Percentiles rank a stretch among this genome's conserved stretches.
These are phyloP conservation scores for Huso huso DNA, from an alignment of 2,797 vertebrate genomes.

Conservation along the genomic window DNA sequence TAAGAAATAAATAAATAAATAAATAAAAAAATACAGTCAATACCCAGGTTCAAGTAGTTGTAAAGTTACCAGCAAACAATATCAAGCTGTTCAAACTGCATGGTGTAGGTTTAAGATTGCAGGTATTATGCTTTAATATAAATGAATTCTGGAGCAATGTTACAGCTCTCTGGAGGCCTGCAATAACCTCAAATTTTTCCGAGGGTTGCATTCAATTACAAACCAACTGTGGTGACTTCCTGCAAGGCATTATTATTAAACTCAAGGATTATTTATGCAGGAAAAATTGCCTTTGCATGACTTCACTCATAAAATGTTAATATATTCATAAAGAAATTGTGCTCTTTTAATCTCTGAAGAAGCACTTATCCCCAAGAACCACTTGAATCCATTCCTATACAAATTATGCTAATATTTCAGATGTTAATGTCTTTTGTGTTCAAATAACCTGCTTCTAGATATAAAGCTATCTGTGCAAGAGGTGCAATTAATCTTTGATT, in stretches of 20 bases:
- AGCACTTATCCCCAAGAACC: slow-evolving; percentile 85
- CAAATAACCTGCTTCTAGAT: slow-evolving; percentile 61
- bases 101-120: too few relatives aligned
- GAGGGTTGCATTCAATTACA: slow-evolving; percentile 59
- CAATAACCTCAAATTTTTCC: slow-evolving; percentile 28
- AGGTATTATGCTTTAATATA: too few relatives aligned
- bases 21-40: too few relatives aligned
- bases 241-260: slow-evolving; percentile 69
- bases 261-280: slow-evolving; percentile 75
- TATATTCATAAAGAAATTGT: slow-evolving; percentile 94
- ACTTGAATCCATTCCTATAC: slow-evolving; percentile 64
- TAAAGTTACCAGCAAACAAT: too few relatives aligned
- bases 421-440: slow-evolving; percentile 64
- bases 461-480: slow-evolving; percentile 53
- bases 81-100: too few relatives aligned
- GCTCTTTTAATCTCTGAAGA: slow-evolving; percentile 91
- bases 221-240: slow-evolving; percentile 66
- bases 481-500: background rate
- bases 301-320: slow-evolving; percentile 93
- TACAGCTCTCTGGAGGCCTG: background rate
- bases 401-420: slow-evolving; percentile 63
- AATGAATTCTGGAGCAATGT: too few relatives aligned
- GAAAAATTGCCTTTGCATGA: slow-evolving; percentile 76
- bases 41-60: too few relatives aligned
- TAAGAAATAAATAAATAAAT: too few relatives aligned